Evolutionary conservation across 2,113 vertebrate species (phyloP), one percentile per base, ranked within the genome.

Genomic region (Syrrhaptes paradoxus): DNA sequence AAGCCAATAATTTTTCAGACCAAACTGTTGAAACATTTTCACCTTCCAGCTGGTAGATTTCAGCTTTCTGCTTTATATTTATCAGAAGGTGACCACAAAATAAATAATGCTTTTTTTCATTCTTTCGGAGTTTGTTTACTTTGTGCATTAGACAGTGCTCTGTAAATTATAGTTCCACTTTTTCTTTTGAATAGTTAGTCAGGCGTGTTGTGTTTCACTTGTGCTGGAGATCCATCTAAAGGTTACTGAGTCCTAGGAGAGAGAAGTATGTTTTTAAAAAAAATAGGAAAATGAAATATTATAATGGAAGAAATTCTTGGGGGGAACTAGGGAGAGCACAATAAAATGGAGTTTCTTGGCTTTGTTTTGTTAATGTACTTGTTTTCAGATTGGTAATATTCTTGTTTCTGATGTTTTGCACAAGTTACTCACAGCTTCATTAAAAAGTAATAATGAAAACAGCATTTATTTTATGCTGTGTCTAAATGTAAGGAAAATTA

Each of bases 91-190:
- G 3, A 80, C 77, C 49, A 87, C 67, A 95, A 57, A 91, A 93
- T 55, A 76, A 92, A 87, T 38, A 91, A 34, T 29, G 72, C 0
- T 67, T 72, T 62, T 59, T 90, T 89, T 68, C n/a, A 41, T 59
- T 90, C 92, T 86, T 80, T 43, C 59, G n/a, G 13, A 10, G 43
- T 45, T 81, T 68, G 70, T 95, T 95, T 94, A 52, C 63, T 93
- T 84, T 93, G 68, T 91, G 80, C 58, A 48, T 86, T 92, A 90
- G 79, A 58, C 82, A 75, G 83, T 51, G 63, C 72, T 95, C 62
- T 72, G 62, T 80, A 76, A 94, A 86, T 89, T 79, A 72, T 7
- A 86, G 67, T 81, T 80, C 59, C 34, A 25, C 43, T 85, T 84
- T 93, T 89, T 94, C 63, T 83, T 72, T 80, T 68, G 41, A 76